These are phyloP conservation scores for Temnopleurus reevesii DNA, from an alignment of 53 echinoderm and acorn worm species.

Conservation along the genomic window DNA sequence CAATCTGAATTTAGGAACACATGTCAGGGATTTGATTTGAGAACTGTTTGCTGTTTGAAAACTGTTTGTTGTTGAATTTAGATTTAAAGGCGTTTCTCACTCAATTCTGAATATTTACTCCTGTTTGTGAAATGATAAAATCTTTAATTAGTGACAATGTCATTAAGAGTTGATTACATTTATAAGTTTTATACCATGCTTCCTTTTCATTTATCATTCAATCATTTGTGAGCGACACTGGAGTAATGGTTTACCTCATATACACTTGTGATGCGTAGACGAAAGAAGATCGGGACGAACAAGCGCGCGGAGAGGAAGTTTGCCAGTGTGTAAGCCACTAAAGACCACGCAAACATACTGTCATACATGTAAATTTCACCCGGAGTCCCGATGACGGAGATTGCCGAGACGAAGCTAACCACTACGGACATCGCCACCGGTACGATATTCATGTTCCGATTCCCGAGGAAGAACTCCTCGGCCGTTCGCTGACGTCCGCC, in stretches of 20 bases:
- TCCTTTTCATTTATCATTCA: too few species aligned
- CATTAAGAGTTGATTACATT: too few species aligned
- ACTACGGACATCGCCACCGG: constrained; percentile 47
- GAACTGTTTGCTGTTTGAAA: too few species aligned
- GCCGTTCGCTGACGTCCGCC: constrained; percentile 82
- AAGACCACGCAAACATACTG: constrained; percentile 26
- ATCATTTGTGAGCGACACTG: too few species aligned
- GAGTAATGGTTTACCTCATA: constrained; percentile 77
- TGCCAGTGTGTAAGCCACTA: constrained; percentile 40
- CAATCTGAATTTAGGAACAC: too few species aligned
- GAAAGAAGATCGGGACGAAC: constrained; percentile 67
- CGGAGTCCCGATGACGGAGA: constrained; percentile 46
- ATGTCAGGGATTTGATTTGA: too few species aligned
- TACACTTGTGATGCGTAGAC: constrained; percentile 65
- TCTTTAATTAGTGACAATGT: too few species aligned
- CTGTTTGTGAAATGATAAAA: too few species aligned
- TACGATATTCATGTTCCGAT: constrained; percentile 78
- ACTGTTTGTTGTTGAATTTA: too few species aligned
- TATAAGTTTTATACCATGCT: too few species aligned
- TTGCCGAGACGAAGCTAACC: constrained; percentile 38
- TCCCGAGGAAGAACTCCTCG: constrained; percentile 78
- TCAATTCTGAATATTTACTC: too few species aligned
- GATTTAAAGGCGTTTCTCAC: too few species aligned
- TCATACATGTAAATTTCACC: constrained; percentile 48
- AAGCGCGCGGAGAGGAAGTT: constrained; percentile 28